Evolutionary conservation across 92 coral and sea anemone genomes (phyloP), one percentile per base, ranked within the genome.

Genomic region (Bergia puertoricense): DNA sequence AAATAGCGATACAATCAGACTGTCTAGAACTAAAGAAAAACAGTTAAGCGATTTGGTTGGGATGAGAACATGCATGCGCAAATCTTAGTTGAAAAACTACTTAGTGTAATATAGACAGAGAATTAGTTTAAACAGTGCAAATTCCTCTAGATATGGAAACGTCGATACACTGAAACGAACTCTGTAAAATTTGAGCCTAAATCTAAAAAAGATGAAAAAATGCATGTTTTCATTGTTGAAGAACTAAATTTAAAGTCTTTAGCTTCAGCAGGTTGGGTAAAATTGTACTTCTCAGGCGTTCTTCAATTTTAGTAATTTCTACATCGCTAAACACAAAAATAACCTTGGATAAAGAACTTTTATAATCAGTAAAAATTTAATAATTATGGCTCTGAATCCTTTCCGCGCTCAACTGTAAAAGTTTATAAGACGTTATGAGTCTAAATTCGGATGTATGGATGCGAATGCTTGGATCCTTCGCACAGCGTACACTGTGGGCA

Each of bases 391-490:
- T 76, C 41, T 8, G 67, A 3, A 18, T 20, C 50, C 8, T 46
- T n/a, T 3, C 65, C 37, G 8, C 22, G 8, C 9, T 79, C 41
- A 50, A n/a, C 16, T 77, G 15, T 48, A 16, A 38, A 5, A 77
- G 81, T 45, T 77, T 18, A 48, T 43, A 69, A 13, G 3, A 80
- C 50, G 22, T 41, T 15, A 23, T 41, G 30, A 42, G 38, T 87
- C 85, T 91, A 97, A 40, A 97, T 95, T 89, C 99, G 86, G 51
- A 97, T 91, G 68, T 97, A 97, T 40, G 98, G 98, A 88, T 95
- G 96, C 22, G 94, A 89, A 74, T 93, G 96, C 89, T 97, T 97
- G 40, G 99, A 91, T 42, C 91, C 86, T 46, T 97, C 99, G 73
- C 98, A 97, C 81, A 94, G 92, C 23, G 91, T 88, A 77, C 99